Evolutionary conservation across 2,888 invertebrate genomes (phyloP).

Genomic region (Polia nebulosa): DNA sequence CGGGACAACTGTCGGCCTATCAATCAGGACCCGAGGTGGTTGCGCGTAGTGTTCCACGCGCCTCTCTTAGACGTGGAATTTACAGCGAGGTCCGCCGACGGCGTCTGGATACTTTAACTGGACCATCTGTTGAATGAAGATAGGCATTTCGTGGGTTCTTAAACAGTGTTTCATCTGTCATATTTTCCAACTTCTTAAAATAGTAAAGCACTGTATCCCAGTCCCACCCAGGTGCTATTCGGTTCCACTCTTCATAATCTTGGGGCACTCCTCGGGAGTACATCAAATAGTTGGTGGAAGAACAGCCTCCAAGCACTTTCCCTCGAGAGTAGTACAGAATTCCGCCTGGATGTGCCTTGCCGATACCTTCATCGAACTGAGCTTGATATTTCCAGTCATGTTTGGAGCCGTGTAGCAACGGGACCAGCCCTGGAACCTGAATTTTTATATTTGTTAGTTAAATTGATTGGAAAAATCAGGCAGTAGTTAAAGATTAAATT

Average conservation of each 20-base stretch:
- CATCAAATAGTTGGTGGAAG: constrained; percentile 76
- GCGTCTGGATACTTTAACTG: constrained; percentile 75
- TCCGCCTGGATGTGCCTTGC: constrained; percentile 67
- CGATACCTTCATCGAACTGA: constrained; percentile 68
- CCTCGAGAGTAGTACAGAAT: constrained; percentile 69
- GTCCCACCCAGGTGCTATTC: constrained; percentile 76
- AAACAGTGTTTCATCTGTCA: constrained; percentile 74
- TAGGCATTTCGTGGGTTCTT: constrained; percentile 66
- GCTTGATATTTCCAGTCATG: constrained; percentile 76
- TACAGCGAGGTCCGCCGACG: no score
- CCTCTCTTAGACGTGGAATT: no score
- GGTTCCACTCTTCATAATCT: constrained; percentile 77
- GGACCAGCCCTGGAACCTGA: constrained; percentile 76
- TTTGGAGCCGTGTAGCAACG: constrained; percentile 70
- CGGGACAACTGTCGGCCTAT: no score
- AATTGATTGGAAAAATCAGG: constrained; percentile 4
- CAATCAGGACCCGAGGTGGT: no score
- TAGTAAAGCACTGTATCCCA: constrained; percentile 76
- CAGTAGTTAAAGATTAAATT: neutral
- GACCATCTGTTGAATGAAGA: constrained; percentile 76
- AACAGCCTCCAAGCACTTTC: constrained; percentile 78
- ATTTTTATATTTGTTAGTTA: constrained; percentile 21
- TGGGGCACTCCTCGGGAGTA: constrained; percentile 76
- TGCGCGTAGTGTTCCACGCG: no score
- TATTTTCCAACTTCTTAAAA: constrained; percentile 78